phyloP scores from a whole-genome alignment of 1,140 invertebrate species.

The Drosophila azteca region DNA sequence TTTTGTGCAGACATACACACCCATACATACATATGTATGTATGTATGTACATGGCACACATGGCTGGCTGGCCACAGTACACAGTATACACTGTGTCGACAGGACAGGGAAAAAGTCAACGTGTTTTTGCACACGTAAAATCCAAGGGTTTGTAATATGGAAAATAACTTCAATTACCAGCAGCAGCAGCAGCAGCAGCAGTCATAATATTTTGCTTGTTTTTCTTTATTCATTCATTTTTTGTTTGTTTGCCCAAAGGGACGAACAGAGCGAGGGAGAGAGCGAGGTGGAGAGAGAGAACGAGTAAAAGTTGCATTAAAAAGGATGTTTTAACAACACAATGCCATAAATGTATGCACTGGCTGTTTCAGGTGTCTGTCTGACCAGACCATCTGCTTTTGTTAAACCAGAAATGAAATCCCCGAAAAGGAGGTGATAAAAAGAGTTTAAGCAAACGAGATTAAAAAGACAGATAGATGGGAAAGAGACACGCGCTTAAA shows the following conservation, averaged over 20 bases:
- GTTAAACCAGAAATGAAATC: not conserved
- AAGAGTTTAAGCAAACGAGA: not conserved
- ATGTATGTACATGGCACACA: conserved; percentile 1
- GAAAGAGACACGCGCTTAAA: not conserved
- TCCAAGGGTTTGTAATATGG: conserved; percentile 53
- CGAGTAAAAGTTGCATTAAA: conserved; percentile 21
- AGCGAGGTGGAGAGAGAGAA: too few relatives aligned
- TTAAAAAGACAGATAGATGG: not conserved
- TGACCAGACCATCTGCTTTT: not conserved
- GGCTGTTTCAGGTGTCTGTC: not conserved
- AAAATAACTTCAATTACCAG: conserved; percentile 72
- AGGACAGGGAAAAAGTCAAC: conserved; percentile 52
- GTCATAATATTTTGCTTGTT: conserved; percentile 31
- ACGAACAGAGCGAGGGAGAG: too few relatives aligned
- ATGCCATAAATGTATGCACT: not conserved
- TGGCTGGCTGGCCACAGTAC: too few relatives aligned
- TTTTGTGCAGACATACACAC: conserved; percentile 26
- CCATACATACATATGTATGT: too few relatives aligned
- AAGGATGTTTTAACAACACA: conserved; percentile 14
- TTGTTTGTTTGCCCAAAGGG: not conserved
- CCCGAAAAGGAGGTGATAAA: too few relatives aligned
- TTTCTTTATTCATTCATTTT: conserved; percentile 13
- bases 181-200: conserved; percentile 28
- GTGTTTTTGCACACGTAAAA: conserved; percentile 51
- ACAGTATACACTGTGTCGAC: conserved; percentile 25